A percentile compares a stretch with the other conserved stretches of the same genome.
Conservation (phyloP, 2,888 invertebrate genomes). For the Eilema caniola region DNA sequence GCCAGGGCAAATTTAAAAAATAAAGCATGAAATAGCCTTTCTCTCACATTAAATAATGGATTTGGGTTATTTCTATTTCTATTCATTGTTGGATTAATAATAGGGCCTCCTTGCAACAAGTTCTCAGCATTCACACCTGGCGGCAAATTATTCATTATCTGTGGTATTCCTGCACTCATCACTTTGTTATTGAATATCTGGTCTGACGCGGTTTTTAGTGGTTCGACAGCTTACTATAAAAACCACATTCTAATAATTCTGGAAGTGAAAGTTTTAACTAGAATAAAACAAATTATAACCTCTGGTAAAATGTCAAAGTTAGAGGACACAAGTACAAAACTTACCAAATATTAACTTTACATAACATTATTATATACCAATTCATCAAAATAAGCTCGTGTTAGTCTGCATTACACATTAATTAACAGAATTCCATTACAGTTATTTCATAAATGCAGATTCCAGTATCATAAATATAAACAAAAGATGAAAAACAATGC, state of each 20-base stretch:
- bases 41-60: conserved; percentile 94
- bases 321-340: conserved; percentile 61
- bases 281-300: conserved; percentile 51
- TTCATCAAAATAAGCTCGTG: conserved; percentile 23
- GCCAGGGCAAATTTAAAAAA: conserved; percentile 97
- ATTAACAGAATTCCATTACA: not conserved
- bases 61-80: conserved; percentile 89
- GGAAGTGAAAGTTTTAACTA: conserved; percentile 67
- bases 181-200: conserved; percentile 8
- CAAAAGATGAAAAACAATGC: conserved; percentile 14
- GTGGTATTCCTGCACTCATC: conserved; percentile 78
- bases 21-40: conserved; percentile 97
- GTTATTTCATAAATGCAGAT: not conserved
- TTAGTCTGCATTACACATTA: conserved; percentile 22
- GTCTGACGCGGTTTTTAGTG: conserved; percentile 30
- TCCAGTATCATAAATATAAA: conserved; percentile 15
- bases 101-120: conserved; percentile 84
- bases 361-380: conserved; percentile 18
- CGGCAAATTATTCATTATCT: conserved; percentile 77
- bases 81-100: conserved; percentile 83
- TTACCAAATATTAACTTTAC: conserved; percentile 35
- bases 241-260: conserved; percentile 67
- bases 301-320: conserved; percentile 64
- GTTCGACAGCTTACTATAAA: conserved; percentile 32
- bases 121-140: conserved; percentile 84